Base-by-base conservation (phyloP, 2,113 vertebrate species). In the Vidua chalybeata region DNA sequence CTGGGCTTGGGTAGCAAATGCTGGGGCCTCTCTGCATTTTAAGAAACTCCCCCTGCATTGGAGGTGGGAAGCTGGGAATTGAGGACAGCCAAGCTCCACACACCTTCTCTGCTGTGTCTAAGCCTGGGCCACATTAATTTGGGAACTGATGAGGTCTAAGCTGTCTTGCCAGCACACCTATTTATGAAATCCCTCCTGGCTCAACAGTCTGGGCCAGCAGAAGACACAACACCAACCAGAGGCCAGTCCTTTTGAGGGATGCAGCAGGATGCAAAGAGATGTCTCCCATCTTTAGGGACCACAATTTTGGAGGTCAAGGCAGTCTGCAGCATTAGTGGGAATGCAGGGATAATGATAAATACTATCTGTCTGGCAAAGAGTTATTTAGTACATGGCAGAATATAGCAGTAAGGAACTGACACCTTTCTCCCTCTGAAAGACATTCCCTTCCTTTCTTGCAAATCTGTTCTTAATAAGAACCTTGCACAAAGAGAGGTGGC, bases 201-300 rank as follows among this genome's bases (percentile, higher is more conserved):
- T 24, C n/a, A 46, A 5, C 0, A 35, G 33, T 2, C n/a, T 27
- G 73, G 66, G 52, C 63, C 84, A 78, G n/a, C 5, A 62, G 41
- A 51, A 46, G 30, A 19, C 0, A 14, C 6, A 62, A 41, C 3
- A 7, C 1, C 6, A 3, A 19, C 48, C 11, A 22, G 2, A 13
- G 46, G 6, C 45, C 41, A 28, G n/a, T 4, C n/a, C 48, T 33
- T 14, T 9, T 18, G 28, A 26, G n/a, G 80, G 35, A 48, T 56
- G 22, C 52, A 75, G 23, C 0, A 46, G 56, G 30, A 35, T 48
- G 72, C 23, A 41, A 1, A 7, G 45, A 64, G 30, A 30, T 7
- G 1, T 31, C 63, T 66, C 26, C 39, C 28, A n/a, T 48, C 48
- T 71, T 21, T 35, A 26, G 69, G 67, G 26, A 77, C 67, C 0